Conservation (phyloP, 2,797 vertebrate genomes). For the Petrocephalus schoutedeni region DNA sequence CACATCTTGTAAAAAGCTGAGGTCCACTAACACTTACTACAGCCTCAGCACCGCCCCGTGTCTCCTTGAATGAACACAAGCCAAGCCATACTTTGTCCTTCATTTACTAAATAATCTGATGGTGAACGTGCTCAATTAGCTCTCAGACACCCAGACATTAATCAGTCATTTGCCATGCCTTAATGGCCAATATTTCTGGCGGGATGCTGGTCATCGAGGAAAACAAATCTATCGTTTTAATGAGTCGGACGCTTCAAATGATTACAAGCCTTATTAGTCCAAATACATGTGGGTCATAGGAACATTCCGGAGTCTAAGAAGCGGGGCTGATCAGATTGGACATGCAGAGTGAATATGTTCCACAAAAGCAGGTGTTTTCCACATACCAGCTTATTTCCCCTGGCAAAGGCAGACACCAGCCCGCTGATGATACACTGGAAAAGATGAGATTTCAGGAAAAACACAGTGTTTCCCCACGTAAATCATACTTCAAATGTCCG, state of each 20-base stretch:
- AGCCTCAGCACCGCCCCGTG: neutral
- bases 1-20: neutral
- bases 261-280: neutral
- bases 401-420: slow-evolving; percentile 7
- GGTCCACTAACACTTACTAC: neutral
- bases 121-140: neutral
- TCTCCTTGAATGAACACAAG: neutral
- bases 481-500: neutral
- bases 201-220: neutral
- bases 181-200: neutral
- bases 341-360: neutral
- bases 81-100: neutral
- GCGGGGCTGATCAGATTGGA: neutral
- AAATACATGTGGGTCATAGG: neutral
- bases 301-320: neutral
- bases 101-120: neutral
- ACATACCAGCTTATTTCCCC: slow-evolving; percentile 5
- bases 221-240: neutral
- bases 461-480: neutral
- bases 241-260: neutral
- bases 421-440: slow-evolving; percentile 20
- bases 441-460: slow-evolving; percentile 5
- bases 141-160: neutral
- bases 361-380: neutral
- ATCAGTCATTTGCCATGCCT: neutral